Base-by-base conservation (phyloP, 2,113 vertebrate genomes). In the Aptenodytes patagonicus region DNA sequence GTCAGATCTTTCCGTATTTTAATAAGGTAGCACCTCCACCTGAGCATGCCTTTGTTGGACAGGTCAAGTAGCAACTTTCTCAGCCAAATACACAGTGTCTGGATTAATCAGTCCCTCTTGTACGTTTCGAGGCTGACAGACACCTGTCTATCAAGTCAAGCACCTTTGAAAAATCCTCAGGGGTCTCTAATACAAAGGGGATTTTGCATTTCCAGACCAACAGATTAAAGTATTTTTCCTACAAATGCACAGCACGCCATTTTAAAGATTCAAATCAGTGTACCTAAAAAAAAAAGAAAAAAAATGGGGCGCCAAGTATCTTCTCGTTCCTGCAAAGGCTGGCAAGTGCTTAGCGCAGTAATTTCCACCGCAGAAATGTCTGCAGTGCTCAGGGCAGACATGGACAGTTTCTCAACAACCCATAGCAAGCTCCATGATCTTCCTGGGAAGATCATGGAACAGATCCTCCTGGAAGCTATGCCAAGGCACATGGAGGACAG, bases 41-140 rank as follows among this genome's bases (percentile, higher is more conserved):
- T 80, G 34, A 88, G 65, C 44, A 40, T 75, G 75, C 65, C 49
- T 73, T 64, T 65, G 80, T 91, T 69, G 80, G 93, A 93, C 88
- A 88, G 95, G 96, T 94, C 96, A 94, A 88, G 60, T 44, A 55
- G 64, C 72, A 94, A 78, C 82, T 93, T 88, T 86, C 64, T 83
- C 82, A 90, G 71, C 38, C 60, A 86, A 86, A 86, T 29, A 36
- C 49, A 70, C 0, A 0, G 22, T 57, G 55, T 36, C 87, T 80
- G 83, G 44, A 79, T 93, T 83, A 60, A 84, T 91, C 77, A 80
- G 77, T 57, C 57, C 34, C 28, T 85, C 40, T 46, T 38, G 17
- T 4, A 36, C 7, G 1, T 90, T 89, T 66, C 0, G 1, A 84
- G 89, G 32, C 78, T 83, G 89, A 95, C 31, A 90, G 66, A n/a